Evolutionary conservation across 1,140 invertebrate species (phyloP).

Genomic region (Sminthurinus signatus): DNA sequence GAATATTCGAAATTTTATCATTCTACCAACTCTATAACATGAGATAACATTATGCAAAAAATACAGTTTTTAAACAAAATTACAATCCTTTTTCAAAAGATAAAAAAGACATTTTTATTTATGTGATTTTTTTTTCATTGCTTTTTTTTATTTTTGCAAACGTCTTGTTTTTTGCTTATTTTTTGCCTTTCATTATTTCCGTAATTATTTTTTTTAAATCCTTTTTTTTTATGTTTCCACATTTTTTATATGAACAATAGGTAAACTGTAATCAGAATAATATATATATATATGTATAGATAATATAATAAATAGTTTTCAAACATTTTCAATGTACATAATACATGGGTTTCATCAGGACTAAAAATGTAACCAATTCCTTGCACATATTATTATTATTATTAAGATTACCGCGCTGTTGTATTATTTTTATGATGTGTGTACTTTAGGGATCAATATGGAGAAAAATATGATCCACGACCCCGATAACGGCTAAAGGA

Average conservation of each 20-base stretch:
- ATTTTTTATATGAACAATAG: too few species aligned
- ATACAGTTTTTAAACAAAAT: slow-evolving; percentile 29
- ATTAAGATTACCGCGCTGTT: too few species aligned
- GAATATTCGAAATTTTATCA: background rate
- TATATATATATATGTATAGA: too few species aligned
- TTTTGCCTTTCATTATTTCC: slow-evolving; percentile 3
- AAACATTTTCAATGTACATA: background rate
- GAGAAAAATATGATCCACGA: slow-evolving; percentile 28
- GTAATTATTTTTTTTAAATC: slow-evolving; percentile 1
- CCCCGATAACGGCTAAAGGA: slow-evolving; percentile 22
- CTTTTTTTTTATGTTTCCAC: background rate
- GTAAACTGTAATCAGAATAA: too few species aligned
- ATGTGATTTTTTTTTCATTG: slow-evolving; percentile 11
- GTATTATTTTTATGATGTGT: slow-evolving; percentile 17
- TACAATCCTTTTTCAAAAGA: slow-evolving; percentile 20
- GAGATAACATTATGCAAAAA: slow-evolving; percentile 4
- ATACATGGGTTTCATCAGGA: background rate
- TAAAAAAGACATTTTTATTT: slow-evolving; percentile 14
- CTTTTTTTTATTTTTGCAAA: slow-evolving; percentile 7
- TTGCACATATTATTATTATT: background rate
- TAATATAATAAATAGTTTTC: slow-evolving; percentile 13
- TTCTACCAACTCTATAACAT: background rate
- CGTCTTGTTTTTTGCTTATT: background rate
- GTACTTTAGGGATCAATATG: slow-evolving; percentile 26
- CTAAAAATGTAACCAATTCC: slow-evolving; percentile 9